Base-by-base conservation (phyloP, 2,888 invertebrate species). In the Caenorhabditis doughertyi region DNA sequence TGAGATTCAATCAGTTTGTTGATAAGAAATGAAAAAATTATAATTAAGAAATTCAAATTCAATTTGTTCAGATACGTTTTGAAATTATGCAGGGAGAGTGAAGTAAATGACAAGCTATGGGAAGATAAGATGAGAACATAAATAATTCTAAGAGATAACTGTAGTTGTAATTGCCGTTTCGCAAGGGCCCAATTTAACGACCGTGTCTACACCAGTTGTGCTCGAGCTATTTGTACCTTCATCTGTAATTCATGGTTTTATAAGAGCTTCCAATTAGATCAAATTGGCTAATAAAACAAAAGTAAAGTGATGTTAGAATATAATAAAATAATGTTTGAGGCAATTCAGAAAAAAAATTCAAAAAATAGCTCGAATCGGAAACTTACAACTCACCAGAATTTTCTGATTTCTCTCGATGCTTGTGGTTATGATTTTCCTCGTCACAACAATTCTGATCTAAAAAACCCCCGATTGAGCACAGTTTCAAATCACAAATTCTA, bases 101-200 rank as follows among this genome's bases (percentile, higher is more conserved):
- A 42, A 49, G 35, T 9, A 21, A 53, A 18, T 9, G 32, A 32
- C 35, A 53, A 16, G 21, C 9, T 42, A 35, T 21, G 5, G 18
- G 4, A 65, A 51, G 18, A 44, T 11, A 27, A 42, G 5, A 16
- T 8, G 13, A 9, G 18, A 55, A 0, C 0, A 11, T 2, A 27
- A 53, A 16, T 21, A 42, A 39, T 32, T 44, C 73, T 71, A 82
- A 16, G 77, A 64, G 23, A 81, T 76, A 13, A 82, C 65, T 25
- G 82, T 82, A 3, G 82, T 82, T 27, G 82, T 77, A 35, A 82
- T 82, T 4, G 68, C 82, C 21, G 70, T 35, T 39, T 77, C 72
- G 23, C 56, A 68, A 16, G 74, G 70, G 0, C 82, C 82, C 39
- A 82, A 55, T 39, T 82, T 82, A 13, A 82, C 82, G 23, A 82